Evolutionary conservation across 2,888 invertebrate genomes (phyloP).

Genomic region (Agrochola lychnidis): DNA sequence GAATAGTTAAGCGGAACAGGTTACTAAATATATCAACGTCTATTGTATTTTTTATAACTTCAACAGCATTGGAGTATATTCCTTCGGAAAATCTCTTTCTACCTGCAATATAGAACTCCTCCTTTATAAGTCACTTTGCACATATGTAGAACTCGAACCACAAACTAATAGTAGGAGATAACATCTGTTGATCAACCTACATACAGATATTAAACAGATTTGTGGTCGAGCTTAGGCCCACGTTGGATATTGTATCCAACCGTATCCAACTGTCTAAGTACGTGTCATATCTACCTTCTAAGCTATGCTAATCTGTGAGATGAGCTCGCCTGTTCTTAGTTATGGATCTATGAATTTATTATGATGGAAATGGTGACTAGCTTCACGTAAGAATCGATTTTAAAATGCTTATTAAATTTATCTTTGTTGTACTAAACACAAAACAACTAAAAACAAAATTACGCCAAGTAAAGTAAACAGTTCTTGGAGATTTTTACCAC

Average conservation of each 20-base stretch:
- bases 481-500: background rate
- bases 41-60: no score
- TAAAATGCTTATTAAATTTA: background rate
- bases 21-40: no score
- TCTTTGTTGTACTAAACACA: background rate
- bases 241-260: constrained; percentile 25
- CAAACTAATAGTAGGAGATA: constrained; percentile 27
- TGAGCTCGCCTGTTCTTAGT: constrained; percentile 1
- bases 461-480: background rate
- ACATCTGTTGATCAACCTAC: constrained; percentile 41
- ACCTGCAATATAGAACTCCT: background rate
- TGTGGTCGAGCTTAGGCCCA: constrained; percentile 36
- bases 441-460: background rate
- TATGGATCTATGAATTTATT: background rate
- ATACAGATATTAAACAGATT: constrained; percentile 47
- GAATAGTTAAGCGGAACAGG: no score
- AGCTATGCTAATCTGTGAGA: constrained; percentile 14
- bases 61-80: no score
- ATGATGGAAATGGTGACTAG: background rate
- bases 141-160: constrained; percentile 13
- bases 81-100: no score
- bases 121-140: background rate
- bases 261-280: constrained; percentile 2
- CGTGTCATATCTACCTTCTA: constrained; percentile 15
- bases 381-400: background rate